phyloP scores from a whole-genome alignment of 2,113 vertebrate species.

The Machaerirhynchus nigripectus region DNA sequence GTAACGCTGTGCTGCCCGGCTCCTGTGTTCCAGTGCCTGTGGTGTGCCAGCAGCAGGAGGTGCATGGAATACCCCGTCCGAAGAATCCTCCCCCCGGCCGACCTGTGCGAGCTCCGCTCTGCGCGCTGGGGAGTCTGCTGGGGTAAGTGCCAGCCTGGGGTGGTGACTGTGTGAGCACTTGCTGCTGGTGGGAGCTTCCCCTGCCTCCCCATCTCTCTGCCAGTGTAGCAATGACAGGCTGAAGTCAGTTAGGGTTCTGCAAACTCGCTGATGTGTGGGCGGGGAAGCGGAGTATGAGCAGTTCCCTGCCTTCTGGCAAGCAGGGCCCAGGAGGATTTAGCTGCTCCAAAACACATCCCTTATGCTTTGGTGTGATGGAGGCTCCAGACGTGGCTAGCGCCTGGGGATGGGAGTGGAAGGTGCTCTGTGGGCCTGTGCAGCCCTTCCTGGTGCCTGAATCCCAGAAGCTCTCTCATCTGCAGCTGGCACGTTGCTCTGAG shows the following conservation, averaged over 20 bases:
- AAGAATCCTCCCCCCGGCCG: constrained; percentile 80
- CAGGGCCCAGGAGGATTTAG: background rate
- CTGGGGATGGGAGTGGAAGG: background rate
- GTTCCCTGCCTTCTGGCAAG: background rate
- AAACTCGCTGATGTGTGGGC: background rate
- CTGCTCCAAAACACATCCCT: background rate
- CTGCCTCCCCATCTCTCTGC: background rate
- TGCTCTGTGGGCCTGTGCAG: background rate
- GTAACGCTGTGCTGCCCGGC: background rate
- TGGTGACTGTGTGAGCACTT: background rate
- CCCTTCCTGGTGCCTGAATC: background rate
- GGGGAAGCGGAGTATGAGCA: background rate
- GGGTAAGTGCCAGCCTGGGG: constrained; percentile 75
- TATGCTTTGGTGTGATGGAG: background rate
- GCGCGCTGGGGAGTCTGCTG: constrained; percentile 94
- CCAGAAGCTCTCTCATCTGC: background rate
- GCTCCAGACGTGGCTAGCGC: background rate
- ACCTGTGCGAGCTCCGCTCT: constrained; percentile 81
- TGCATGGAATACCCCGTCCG: constrained; percentile 85
- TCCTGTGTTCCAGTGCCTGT: constrained; percentile 82
- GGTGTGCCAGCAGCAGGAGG: constrained; percentile 79
- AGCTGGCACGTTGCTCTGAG: fast-evolving
- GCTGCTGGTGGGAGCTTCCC: background rate
- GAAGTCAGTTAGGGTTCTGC: background rate
- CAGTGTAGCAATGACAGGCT: background rate